These are phyloP conservation scores for Halisarca cf. caerulea DNA, from an alignment of 37 sponge, comb jelly and placozoan genomes.

Conservation along the genomic window DNA sequence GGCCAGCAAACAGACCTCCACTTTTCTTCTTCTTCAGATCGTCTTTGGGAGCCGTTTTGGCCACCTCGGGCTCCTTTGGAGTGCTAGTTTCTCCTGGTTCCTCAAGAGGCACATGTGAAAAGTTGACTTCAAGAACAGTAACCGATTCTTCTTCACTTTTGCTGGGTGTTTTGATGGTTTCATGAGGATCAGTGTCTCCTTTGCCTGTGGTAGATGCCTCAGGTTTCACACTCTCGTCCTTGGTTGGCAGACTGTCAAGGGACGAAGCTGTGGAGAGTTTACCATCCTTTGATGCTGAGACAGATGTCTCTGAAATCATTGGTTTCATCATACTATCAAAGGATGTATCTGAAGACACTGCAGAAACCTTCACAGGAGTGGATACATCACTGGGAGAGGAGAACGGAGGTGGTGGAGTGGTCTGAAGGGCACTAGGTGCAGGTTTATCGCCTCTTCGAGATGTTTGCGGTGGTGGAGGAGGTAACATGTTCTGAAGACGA, in stretches of 20 bases:
- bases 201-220: not conserved
- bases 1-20: not conserved
- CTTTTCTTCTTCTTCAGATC: too few relatives aligned
- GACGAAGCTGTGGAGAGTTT: not conserved
- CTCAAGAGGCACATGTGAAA: not conserved
- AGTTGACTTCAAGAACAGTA: slow-evolving; percentile 1
- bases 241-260: not conserved
- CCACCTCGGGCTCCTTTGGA: not conserved
- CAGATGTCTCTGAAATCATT: not conserved
- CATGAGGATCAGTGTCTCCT: not conserved
- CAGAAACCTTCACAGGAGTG: slow-evolving; percentile 16
- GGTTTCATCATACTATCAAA: slow-evolving; percentile 4
- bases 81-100: not conserved
- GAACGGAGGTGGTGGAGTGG: slow-evolving; percentile 34
- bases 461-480: slow-evolving; percentile 23
- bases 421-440: not conserved
- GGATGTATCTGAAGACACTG: slow-evolving; percentile 1
- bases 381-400: slow-evolving; percentile 28
- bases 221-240: not conserved
- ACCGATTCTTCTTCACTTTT: not conserved
- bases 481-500: slow-evolving; percentile 21
- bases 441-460: not conserved
- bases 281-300: too few relatives aligned
- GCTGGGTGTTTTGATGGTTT: not conserved
- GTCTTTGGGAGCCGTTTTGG: not conserved